These are phyloP conservation scores for Lacanobia oleracea DNA, from an alignment of 2,888 invertebrate genomes.

Conservation along the genomic window DNA sequence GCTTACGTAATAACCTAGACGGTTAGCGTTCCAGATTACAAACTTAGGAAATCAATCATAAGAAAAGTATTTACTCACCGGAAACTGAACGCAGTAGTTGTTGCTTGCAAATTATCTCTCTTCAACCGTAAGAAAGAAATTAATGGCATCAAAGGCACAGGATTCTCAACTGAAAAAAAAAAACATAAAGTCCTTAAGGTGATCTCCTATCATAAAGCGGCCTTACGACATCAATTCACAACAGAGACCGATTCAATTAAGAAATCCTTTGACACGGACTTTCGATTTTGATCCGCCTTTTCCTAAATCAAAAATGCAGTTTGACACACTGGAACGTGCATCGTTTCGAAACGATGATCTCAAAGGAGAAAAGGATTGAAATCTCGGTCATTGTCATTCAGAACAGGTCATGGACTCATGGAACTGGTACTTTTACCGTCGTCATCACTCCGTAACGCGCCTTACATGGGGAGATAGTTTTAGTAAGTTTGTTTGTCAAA, in stretches of 20 bases:
- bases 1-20: conserved; percentile 45
- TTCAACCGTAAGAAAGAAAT: not conserved
- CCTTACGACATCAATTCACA: not conserved
- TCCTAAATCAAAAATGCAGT: conserved; percentile 52
- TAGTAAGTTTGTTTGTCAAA: conserved; percentile 61
- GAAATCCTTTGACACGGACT: conserved; percentile 1
- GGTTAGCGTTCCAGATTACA: conserved; percentile 43
- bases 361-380: conserved; percentile 71
- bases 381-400: conserved; percentile 72
- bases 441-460: conserved; percentile 44
- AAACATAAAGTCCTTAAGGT: not conserved
- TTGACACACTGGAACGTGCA: conserved; percentile 48
- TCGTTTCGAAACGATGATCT: conserved; percentile 72
- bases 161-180: not conserved
- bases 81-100: conserved; percentile 8
- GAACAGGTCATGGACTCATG: conserved; percentile 60
- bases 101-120: conserved; percentile 20
- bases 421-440: conserved; percentile 58
- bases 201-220: not conserved
- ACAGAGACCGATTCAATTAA: not conserved
- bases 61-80: conserved; percentile 41
- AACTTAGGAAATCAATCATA: conserved; percentile 52
- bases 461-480: conserved; percentile 61
- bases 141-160: not conserved
- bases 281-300: conserved; percentile 60